Evolutionary conservation across 35 echinoderm and acorn worm genomes (phyloP).

Genomic region (Heliocidaris tuberculata): DNA sequence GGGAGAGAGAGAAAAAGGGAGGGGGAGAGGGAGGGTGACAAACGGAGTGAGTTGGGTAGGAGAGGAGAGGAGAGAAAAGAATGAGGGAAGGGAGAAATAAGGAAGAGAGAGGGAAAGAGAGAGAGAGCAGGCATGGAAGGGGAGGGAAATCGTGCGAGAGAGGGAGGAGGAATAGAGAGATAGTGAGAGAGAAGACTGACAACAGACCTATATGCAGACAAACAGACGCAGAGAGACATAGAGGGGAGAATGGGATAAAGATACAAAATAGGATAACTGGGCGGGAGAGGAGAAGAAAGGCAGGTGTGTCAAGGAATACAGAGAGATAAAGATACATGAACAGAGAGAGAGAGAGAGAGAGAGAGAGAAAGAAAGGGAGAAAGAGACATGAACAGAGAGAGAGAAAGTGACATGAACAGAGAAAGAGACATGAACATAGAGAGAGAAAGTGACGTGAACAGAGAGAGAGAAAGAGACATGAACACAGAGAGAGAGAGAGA

Average conservation of each 20-base stretch:
- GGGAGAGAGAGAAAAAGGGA: not conserved
- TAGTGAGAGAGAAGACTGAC: not conserved
- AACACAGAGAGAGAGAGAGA: too few relatives aligned
- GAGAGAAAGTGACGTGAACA: not conserved
- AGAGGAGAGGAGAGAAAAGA: not conserved
- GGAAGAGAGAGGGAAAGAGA: not conserved
- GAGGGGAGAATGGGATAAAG: not conserved
- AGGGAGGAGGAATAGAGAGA: not conserved
- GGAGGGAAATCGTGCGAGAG: too few relatives aligned
- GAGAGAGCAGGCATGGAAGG: not conserved
- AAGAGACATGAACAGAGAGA: not conserved
- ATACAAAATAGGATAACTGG: not conserved
- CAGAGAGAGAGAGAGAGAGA: constrained; percentile 3
- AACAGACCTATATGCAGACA: not conserved
- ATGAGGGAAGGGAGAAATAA: not conserved
- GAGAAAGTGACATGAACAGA: not conserved
- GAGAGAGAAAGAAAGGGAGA: not conserved
- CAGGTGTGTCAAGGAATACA: not conserved
- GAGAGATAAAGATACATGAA: not conserved
- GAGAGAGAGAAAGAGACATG: too few relatives aligned
- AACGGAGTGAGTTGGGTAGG: not conserved
- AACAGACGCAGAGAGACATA: not conserved
- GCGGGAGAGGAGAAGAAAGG: too few relatives aligned
- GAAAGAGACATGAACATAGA: too few relatives aligned
- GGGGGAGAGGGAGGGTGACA: not conserved